Base-by-base conservation (phyloP, 2,797 vertebrate genomes). In the Pampus argenteus region DNA sequence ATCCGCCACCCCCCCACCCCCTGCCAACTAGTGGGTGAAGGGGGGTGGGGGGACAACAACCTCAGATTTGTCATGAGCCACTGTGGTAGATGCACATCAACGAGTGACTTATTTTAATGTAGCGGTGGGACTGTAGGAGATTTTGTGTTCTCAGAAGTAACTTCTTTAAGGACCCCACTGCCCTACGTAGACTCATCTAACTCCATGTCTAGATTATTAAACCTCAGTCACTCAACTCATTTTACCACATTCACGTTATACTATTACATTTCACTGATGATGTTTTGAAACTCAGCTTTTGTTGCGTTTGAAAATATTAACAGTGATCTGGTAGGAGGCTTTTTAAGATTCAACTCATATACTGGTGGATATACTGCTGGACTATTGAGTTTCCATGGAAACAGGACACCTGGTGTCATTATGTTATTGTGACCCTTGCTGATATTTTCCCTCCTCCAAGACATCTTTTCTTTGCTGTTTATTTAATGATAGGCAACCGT, bases 21-120 rank as follows among this genome's bases (percentile, higher is more conserved):
- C 66, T 28, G 56, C 70, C 69, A 55, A 52, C 10, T 44, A 69
- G 61, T 58, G 50, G 76, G 47, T 79, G 69, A 80, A 42, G 40
- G 40, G 61, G 45, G 65, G 61, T 40, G 65, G 76, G 66, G 34
- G 67, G 73, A 79, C 80, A 87, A 81, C 87, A 91, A 86, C 88
- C 93, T 92, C 93, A 93, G 93, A 94, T 94, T 94, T 94, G 86
- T 88, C 82, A 86, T 90, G 76, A 90, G 72, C 88, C 82, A 84
- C 74, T 85, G 80, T 82, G 81, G 74, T 82, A 78, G 83, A 77
- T 82, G 61, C 62, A 76, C 76, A n/a, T n/a, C n/a, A n/a, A n/a
- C n/a, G n/a, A n/a, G n/a, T 13, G 0, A 18, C 2, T 25, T 14
- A 2, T 57, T 17, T 63, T 26, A 0, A 18, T 55, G 9, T 10